Evolutionary conservation across 2,888 invertebrate species (phyloP).

Genomic region (Stenotaenia linearis): DNA sequence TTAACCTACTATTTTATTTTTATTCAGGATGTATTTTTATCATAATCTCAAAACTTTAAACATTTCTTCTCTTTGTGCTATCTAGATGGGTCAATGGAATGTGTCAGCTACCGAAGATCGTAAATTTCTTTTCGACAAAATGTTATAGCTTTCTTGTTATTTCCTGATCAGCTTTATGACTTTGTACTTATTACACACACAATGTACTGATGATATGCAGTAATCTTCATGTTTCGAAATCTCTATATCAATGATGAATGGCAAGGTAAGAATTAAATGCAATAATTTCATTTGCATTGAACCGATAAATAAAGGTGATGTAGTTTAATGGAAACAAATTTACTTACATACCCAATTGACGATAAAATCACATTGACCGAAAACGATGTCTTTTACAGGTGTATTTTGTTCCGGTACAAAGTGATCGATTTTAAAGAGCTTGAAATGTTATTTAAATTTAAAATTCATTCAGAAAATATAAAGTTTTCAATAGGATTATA

Average conservation of each 20-base stretch:
- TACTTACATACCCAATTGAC: not conserved
- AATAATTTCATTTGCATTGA: not conserved
- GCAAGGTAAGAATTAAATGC: not conserved
- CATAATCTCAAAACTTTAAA: not conserved
- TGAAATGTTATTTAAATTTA: too few relatives aligned
- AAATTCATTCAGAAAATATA: too few relatives aligned
- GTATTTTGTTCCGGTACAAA: not conserved
- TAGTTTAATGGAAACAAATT: not conserved
- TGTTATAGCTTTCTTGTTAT: constrained; percentile 5
- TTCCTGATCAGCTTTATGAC: not conserved
- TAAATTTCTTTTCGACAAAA: not conserved
- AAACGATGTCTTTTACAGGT: not conserved
- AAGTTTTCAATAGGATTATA: too few relatives aligned
- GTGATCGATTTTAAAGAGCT: not conserved
- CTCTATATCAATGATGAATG: not conserved
- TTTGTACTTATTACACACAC: not conserved
- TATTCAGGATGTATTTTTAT: not conserved
- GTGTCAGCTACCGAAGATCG: not conserved
- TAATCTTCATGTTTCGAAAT: not conserved
- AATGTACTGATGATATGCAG: not conserved
- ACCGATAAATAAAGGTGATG: not conserved
- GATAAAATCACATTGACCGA: not conserved
- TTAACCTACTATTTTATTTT: not conserved
- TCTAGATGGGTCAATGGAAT: not conserved
- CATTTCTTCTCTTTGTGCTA: not conserved